Evolutionary conservation across 2,113 vertebrate species (phyloP).

Genomic region (Hippocampus mohnikei): DNA sequence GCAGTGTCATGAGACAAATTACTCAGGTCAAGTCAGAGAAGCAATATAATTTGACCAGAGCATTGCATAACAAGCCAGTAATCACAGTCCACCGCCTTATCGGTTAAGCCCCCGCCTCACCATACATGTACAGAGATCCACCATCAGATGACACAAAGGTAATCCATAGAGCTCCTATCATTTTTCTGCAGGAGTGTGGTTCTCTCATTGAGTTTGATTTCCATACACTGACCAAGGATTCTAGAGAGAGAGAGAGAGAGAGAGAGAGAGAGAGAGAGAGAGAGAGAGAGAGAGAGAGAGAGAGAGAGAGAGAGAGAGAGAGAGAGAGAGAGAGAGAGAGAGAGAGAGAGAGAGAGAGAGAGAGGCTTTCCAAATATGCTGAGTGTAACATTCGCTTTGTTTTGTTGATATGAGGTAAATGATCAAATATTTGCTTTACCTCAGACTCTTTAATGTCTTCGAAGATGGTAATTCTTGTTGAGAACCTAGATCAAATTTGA

Average conservation of each 20-base stretch:
- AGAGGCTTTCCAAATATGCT: slow-evolving; percentile 27
- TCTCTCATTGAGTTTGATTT: slow-evolving; percentile 9
- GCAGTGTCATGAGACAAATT: slow-evolving; percentile 20
- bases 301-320: neutral
- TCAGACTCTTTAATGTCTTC: slow-evolving; percentile 47
- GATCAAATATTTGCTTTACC: slow-evolving; percentile 53
- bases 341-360: neutral
- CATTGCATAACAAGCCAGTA: slow-evolving; percentile 18
- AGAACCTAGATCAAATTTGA: slow-evolving; percentile 62
- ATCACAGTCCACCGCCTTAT: slow-evolving; percentile 20
- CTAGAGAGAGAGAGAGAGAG: neutral
- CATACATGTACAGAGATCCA: neutral
- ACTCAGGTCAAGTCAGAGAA: neutral
- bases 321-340: neutral
- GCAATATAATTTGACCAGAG: slow-evolving; percentile 29
- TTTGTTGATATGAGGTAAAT: slow-evolving; percentile 33
- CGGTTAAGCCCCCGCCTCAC: slow-evolving; percentile 2
- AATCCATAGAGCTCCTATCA: slow-evolving; percentile 27
- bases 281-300: neutral
- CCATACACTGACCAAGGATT: slow-evolving; percentile 9
- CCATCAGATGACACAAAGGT: slow-evolving; percentile 17
- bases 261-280: neutral
- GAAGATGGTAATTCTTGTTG: slow-evolving; percentile 52
- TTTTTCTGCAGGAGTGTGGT: slow-evolving; percentile 32
- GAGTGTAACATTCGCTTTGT: slow-evolving; percentile 36